These are phyloP conservation scores for Ammodytes dubius DNA, from an alignment of 2,113 vertebrate species.

Conservation along the genomic window DNA sequence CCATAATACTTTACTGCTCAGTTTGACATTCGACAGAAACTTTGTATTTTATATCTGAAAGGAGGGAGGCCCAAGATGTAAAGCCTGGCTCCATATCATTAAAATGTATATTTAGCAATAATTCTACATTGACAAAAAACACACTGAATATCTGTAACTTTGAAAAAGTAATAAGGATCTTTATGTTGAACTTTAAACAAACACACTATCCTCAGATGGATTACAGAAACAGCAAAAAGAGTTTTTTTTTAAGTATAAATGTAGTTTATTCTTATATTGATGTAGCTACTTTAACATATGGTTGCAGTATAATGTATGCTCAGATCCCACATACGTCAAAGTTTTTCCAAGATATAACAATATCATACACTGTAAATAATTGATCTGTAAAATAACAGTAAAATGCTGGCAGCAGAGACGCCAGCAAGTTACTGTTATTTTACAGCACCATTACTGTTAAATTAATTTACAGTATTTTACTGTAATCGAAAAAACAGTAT, in stretches of 20 bases:
- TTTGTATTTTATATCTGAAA: slow-evolving; percentile 1
- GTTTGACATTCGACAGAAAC: background rate
- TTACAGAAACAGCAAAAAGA: background rate
- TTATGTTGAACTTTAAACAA: background rate
- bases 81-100: background rate
- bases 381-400: too few relatives aligned
- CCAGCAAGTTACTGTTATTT: too few relatives aligned
- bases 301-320: background rate
- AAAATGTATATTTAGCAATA: background rate
- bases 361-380: too few relatives aligned
- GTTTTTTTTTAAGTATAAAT: background rate
- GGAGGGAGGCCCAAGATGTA: background rate
- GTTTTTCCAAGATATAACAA: background rate
- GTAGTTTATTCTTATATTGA: background rate
- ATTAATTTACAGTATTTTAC: too few relatives aligned
- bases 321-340: background rate
- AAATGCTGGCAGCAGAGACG: too few relatives aligned
- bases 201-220: background rate
- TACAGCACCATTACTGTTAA: too few relatives aligned
- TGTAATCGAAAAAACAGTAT: too few relatives aligned
- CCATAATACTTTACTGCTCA: background rate
- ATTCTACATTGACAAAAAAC: background rate
- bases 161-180: background rate
- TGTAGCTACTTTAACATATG: background rate
- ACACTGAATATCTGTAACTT: background rate